Percentiles rank a stretch among this genome's conserved stretches.
Evolutionary conservation across 2,888 invertebrate species (phyloP).

Genomic region (Eudiplozoon nipponicum): DNA sequence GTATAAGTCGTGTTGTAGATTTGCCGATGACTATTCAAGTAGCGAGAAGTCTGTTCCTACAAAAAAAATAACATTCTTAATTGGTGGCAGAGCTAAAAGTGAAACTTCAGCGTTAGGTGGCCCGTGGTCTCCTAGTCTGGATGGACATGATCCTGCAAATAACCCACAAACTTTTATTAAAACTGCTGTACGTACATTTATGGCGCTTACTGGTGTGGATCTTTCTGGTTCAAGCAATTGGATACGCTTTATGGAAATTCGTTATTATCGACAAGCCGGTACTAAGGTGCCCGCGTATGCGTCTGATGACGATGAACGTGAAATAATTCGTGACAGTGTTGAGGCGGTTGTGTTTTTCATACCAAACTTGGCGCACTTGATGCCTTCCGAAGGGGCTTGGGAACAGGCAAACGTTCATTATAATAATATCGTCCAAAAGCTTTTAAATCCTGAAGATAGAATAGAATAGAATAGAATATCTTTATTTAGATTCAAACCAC

Average conservation of each 20-base stretch:
- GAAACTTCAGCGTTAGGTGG: conserved; percentile 87
- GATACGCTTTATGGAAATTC: conserved; percentile 95
- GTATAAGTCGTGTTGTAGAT: conserved; percentile 45
- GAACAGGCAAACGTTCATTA: conserved; percentile 45
- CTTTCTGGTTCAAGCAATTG: conserved; percentile 61
- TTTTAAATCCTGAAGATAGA: conserved; percentile 25
- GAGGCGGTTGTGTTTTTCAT: conserved; percentile 90
- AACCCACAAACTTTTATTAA: conserved; percentile 63
- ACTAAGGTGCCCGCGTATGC: conserved; percentile 5
- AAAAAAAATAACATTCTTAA: conserved; percentile 46
- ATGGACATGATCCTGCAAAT: conserved; percentile 55
- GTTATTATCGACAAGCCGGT: conserved; percentile 60
- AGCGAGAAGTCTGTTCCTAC: background rate
- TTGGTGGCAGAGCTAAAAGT: conserved; percentile 39
- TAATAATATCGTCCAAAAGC: conserved; percentile 33
- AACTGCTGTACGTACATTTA: conserved; percentile 66
- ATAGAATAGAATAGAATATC: too few relatives aligned
- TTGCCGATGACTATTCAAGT: conserved; percentile 20
- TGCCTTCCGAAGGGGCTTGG: conserved; percentile 61
- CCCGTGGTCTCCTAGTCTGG: conserved; percentile 69
- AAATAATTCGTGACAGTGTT: conserved; percentile 33
- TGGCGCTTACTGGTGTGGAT: conserved; percentile 64
- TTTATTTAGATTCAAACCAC: too few relatives aligned
- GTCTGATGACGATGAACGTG: conserved; percentile 21
- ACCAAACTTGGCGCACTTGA: conserved; percentile 80